Percentiles rank a stretch among this genome's conserved stretches.
These are phyloP conservation scores for Penaeus indicus DNA, from an alignment of 1,140 invertebrate species.

Conservation along the genomic window DNA sequence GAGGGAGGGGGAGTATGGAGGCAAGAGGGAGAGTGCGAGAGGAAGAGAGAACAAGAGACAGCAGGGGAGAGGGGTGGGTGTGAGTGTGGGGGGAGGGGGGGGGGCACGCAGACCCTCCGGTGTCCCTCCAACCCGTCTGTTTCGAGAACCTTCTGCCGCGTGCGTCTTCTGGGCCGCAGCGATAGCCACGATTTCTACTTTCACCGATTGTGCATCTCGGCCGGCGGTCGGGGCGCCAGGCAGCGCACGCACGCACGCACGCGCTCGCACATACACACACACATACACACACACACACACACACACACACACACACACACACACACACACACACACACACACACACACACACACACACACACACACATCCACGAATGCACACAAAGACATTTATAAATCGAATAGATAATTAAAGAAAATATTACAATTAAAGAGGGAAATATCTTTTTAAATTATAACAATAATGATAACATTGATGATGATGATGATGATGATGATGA, in stretches of 20 bases:
- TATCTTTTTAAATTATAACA: background rate
- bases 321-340: background rate
- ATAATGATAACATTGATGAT: background rate
- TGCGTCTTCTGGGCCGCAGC: too few species aligned
- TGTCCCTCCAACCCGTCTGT: background rate
- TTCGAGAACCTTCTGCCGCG: too few species aligned
- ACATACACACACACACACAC: background rate
- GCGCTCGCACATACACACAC: background rate
- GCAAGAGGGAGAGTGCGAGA: constrained; percentile 5
- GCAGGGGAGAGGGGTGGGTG: background rate
- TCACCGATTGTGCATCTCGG: background rate
- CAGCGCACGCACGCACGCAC: background rate
- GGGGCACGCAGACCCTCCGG: background rate
- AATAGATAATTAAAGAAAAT: background rate
- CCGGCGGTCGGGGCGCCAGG: background rate
- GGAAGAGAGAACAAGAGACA: background rate
- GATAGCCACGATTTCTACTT: background rate
- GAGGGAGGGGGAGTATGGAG: background rate
- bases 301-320: background rate
- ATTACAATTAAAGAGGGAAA: background rate
- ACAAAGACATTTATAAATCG: background rate
- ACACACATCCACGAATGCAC: background rate
- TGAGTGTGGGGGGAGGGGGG: too few species aligned
- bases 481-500: background rate
- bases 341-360: background rate